A percentile compares a stretch with the other conserved stretches of the same genome.
Conservation (phyloP, 2,888 invertebrate genomes). For the Apotomis turbidana region DNA sequence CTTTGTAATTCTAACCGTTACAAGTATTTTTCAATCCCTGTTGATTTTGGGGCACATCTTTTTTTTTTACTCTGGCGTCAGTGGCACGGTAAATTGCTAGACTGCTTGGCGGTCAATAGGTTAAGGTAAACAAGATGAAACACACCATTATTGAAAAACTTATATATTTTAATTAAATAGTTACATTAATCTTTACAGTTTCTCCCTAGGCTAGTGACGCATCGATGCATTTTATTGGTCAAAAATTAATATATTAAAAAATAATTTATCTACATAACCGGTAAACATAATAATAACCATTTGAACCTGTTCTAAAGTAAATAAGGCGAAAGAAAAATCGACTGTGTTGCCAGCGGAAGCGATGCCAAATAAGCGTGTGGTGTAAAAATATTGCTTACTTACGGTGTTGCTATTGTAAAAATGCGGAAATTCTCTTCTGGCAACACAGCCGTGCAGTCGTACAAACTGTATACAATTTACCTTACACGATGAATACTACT, state of each 20-base stretch:
- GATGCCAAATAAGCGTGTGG: slow-evolving; percentile 41
- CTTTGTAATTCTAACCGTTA: no score
- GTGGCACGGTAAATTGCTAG: no score
- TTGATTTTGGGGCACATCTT: no score
- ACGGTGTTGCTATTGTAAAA: slow-evolving; percentile 41
- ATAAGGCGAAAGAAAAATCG: slow-evolving; percentile 54
- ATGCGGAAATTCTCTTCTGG: slow-evolving; percentile 45
- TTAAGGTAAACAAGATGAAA: slow-evolving; percentile 44
- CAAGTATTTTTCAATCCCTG: no score
- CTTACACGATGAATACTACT: slow-evolving; percentile 62
- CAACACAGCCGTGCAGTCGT: slow-evolving; percentile 51
- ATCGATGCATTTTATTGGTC: slow-evolving; percentile 81
- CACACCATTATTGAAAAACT: slow-evolving; percentile 72
- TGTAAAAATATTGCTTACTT: slow-evolving; percentile 41
- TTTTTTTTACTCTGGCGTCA: no score
- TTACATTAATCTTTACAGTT: slow-evolving; percentile 83
- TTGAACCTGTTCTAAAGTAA: slow-evolving; percentile 64
- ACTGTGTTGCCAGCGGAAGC: slow-evolving; percentile 61
- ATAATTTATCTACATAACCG: slow-evolving; percentile 79
- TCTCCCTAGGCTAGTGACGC: slow-evolving; percentile 81
- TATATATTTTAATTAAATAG: slow-evolving; percentile 84
- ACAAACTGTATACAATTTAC: slow-evolving; percentile 58
- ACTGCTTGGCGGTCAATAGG: no score
- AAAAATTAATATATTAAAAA: slow-evolving; percentile 76
- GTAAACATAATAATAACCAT: slow-evolving; percentile 74